These are phyloP conservation scores for Biston betularia DNA, from an alignment of 2,888 invertebrate genomes.

Conservation along the genomic window DNA sequence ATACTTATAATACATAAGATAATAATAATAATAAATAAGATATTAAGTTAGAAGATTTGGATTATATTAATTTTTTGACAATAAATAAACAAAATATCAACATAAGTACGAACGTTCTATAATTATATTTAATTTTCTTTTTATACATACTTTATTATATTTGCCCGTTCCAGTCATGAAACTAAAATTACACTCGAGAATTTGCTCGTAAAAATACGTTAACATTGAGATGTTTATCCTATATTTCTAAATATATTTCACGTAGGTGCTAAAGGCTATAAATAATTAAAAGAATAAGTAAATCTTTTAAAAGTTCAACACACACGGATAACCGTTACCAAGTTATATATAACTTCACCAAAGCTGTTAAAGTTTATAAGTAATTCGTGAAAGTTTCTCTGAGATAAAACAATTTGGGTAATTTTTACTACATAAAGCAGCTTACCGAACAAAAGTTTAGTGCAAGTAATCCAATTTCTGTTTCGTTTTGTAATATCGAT, in stretches of 20 bases:
- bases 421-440: constrained; percentile 19
- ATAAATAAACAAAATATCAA: too few species aligned
- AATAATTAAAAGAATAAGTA: not conserved
- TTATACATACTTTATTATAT: too few species aligned
- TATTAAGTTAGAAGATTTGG: too few species aligned
- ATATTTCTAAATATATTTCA: not conserved
- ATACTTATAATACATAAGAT: too few species aligned
- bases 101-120: too few species aligned
- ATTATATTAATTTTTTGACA: too few species aligned
- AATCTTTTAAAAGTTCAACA: not conserved
- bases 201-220: not conserved
- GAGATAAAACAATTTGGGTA: constrained; percentile 16
- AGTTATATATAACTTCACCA: constrained; percentile 7
- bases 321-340: constrained; percentile 8
- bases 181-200: too few species aligned
- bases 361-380: constrained; percentile 26
- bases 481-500: constrained; percentile 1
- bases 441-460: constrained; percentile 10
- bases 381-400: constrained; percentile 14
- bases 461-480: constrained; percentile 21
- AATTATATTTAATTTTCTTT: too few species aligned
- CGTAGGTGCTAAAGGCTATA: not conserved
- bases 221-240: not conserved
- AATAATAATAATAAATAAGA: too few species aligned
- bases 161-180: too few species aligned